A percentile compares a stretch with the other conserved stretches of the same genome.
phyloP scores from a whole-genome alignment of 1,140 invertebrate species.

The Mizuhopecten yessoensis region DNA sequence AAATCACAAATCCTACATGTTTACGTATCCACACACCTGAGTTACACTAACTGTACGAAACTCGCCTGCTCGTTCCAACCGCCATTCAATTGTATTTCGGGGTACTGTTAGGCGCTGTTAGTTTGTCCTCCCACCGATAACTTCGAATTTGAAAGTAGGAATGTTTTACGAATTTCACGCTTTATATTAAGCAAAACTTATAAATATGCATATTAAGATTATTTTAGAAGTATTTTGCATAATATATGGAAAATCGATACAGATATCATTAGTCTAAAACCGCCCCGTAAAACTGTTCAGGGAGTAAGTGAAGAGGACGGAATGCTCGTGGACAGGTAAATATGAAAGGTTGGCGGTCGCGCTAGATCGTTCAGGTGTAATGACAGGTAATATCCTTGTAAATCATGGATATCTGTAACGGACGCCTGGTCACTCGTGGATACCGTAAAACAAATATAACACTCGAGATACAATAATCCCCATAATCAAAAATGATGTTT shows the following conservation, averaged over 20 bases:
- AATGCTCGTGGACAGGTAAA: slow-evolving; percentile 3
- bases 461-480: no score
- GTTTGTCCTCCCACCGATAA: slow-evolving; percentile 43
- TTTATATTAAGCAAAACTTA: not conserved
- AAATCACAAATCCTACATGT: slow-evolving; percentile 51
- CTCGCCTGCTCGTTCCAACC: slow-evolving; percentile 55
- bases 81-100: slow-evolving; percentile 61
- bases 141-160: slow-evolving; percentile 26
- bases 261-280: not conserved
- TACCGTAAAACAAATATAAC: not conserved
- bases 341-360: not conserved
- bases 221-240: not conserved
- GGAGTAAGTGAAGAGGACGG: not conserved
- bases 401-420: not conserved
- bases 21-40: slow-evolving; percentile 43
- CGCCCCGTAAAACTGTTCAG: not conserved
- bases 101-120: slow-evolving; percentile 54
- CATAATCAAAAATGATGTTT: no score
- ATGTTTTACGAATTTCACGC: not conserved
- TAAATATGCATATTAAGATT: not conserved
- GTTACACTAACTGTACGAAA: slow-evolving; percentile 44
- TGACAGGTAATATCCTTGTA: not conserved
- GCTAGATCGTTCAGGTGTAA: not conserved
- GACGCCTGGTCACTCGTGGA: not conserved
- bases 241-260: not conserved